phyloP scores from a whole-genome alignment of 2,113 vertebrate genomes.

The Larimichthys polyactis region DNA sequence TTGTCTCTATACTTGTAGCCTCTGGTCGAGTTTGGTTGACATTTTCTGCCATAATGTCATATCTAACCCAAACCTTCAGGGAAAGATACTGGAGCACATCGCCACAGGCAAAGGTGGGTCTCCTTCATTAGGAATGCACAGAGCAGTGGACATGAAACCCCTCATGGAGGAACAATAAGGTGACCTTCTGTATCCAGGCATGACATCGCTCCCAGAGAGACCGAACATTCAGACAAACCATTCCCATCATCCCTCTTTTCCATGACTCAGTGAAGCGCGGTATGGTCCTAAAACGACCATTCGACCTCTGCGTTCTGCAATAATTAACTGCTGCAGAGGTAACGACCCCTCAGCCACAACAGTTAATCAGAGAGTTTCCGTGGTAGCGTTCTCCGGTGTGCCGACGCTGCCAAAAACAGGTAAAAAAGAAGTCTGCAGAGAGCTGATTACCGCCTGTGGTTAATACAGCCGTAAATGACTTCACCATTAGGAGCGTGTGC shows the following conservation, averaged over 20 bases:
- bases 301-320: constrained; percentile 41
- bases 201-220: constrained; percentile 37
- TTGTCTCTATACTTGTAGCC: constrained; percentile 36
- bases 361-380: constrained; percentile 35
- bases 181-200: constrained; percentile 65
- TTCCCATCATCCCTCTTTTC: constrained; percentile 37
- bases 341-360: constrained; percentile 40
- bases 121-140: constrained; percentile 59
- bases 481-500: constrained; percentile 30
- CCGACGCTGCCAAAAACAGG: constrained; percentile 36
- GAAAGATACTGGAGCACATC: constrained; percentile 9
- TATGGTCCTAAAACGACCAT: constrained; percentile 27
- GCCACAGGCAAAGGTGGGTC: constrained; percentile 35
- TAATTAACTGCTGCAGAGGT: constrained; percentile 55
- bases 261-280: neutral
- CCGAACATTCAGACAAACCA: constrained; percentile 39
- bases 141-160: constrained; percentile 39
- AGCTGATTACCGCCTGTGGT: constrained; percentile 32
- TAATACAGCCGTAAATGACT: constrained; percentile 43
- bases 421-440: constrained; percentile 21
- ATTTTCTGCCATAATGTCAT: constrained; percentile 70
- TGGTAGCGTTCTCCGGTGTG: constrained; percentile 13
- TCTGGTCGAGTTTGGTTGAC: constrained; percentile 63
- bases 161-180: constrained; percentile 32
- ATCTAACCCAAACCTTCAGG: constrained; percentile 41